Conservation (phyloP, 1,140 invertebrate species). For the Drosophila kohkoa region DNA sequence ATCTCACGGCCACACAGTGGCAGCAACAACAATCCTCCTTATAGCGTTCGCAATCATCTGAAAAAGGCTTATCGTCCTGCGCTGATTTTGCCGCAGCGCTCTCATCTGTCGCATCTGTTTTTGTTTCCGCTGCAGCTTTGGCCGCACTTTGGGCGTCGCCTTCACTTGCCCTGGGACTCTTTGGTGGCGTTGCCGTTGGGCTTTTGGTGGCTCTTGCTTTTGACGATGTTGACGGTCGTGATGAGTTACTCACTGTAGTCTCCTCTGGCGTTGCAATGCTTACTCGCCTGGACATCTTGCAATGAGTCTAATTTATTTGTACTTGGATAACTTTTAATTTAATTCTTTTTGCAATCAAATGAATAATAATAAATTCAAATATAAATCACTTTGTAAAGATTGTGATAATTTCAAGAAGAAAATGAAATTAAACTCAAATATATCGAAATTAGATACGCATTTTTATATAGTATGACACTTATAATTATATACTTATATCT, state of each 20-base stretch:
- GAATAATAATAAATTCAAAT: no score
- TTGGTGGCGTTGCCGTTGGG: background rate
- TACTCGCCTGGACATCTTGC: constrained; percentile 59
- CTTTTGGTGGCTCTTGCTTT: background rate
- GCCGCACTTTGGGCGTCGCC: background rate
- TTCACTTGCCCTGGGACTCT: background rate
- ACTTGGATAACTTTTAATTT: background rate
- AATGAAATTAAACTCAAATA: no score
- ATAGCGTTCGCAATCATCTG: constrained; percentile 39
- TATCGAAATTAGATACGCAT: no score
- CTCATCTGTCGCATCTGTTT: background rate
- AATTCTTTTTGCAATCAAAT: background rate
- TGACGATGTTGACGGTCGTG: background rate
- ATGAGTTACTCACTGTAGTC: background rate
- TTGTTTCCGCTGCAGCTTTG: background rate
- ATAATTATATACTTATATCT: no score
- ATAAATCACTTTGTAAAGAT: no score
- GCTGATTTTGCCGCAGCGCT: background rate
- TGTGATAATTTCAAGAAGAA: no score
- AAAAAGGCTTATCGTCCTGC: background rate
- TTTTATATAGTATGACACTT: no score
- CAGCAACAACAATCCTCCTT: constrained; percentile 56
- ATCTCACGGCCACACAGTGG: constrained; percentile 54
- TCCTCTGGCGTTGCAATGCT: constrained; percentile 57
- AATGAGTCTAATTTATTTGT: background rate